Evolutionary conservation across 2,797 vertebrate genomes (phyloP).

Genomic region (Sebastes jordani): DNA sequence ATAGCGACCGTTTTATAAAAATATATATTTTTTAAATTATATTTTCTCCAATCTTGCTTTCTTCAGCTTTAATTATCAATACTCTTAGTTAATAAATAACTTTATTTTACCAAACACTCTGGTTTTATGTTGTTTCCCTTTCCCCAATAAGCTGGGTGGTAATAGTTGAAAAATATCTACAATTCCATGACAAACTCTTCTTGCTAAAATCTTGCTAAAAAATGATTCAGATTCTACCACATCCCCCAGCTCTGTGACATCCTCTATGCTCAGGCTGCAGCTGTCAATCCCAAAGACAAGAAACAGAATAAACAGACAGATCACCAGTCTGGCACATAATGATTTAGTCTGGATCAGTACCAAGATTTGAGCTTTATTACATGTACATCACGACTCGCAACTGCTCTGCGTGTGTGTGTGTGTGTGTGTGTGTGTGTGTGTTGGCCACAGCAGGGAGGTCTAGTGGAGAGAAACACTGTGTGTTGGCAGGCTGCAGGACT

Average conservation of each 20-base stretch:
- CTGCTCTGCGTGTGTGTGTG: constrained; percentile 17
- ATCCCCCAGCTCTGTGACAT: neutral
- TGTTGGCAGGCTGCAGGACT: constrained; percentile 35
- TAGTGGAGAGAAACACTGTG: neutral
- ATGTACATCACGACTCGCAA: constrained; percentile 1
- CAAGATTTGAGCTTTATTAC: constrained; percentile 20
- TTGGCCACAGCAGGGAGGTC: constrained; percentile 8
- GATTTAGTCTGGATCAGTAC: constrained; percentile 13
- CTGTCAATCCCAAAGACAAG: neutral
- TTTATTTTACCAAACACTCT: too few species aligned
- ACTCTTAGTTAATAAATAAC: too few species aligned
- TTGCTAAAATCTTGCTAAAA: neutral
- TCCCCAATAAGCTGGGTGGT: too few species aligned
- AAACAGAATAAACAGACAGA: neutral
- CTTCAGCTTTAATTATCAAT: too few species aligned
- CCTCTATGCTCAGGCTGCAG: neutral
- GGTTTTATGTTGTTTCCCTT: too few species aligned
- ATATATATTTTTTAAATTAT: too few species aligned
- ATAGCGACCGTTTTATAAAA: too few species aligned
- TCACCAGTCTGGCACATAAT: constrained; percentile 11
- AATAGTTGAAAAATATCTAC: neutral
- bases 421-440: constrained; percentile 4
- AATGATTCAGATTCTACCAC: neutral
- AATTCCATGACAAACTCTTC: neutral
- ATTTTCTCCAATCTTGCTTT: too few species aligned